Conservation (phyloP, 2,113 vertebrate genomes). For the Oceanites oceanicus region DNA sequence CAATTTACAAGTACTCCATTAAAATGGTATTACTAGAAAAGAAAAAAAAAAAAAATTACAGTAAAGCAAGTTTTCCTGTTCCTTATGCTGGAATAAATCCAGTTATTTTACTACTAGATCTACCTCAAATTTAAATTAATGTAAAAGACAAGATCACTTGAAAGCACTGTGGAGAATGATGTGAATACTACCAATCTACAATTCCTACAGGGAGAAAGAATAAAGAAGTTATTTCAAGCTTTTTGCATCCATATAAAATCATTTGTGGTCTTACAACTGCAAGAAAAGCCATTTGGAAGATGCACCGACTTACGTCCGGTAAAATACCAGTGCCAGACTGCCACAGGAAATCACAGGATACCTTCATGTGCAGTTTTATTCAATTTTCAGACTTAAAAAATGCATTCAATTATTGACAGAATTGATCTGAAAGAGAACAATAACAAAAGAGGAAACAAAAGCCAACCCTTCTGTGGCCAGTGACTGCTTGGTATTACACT, state of each 20-base stretch:
- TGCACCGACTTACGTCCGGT: slow-evolving; percentile 54
- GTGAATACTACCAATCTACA: slow-evolving; percentile 26
- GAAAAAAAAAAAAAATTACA: neutral
- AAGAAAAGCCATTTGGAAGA: slow-evolving; percentile 64
- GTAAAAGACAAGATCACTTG: slow-evolving; percentile 25
- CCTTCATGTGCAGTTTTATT: slow-evolving; percentile 28
- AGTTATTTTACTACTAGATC: neutral
- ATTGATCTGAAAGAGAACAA: slow-evolving; percentile 56
- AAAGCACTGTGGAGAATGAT: neutral
- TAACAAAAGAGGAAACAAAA: slow-evolving; percentile 40
- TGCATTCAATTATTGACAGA: slow-evolving; percentile 57
- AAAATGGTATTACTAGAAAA: slow-evolving; percentile 19
- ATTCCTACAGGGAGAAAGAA: slow-evolving; percentile 44
- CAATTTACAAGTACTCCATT: neutral
- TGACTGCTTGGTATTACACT: neutral
- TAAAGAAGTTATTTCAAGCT: slow-evolving; percentile 58
- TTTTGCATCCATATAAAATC: neutral
- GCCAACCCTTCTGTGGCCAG: slow-evolving; percentile 28
- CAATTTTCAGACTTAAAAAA: slow-evolving; percentile 56
- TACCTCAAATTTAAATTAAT: slow-evolving; percentile 9
- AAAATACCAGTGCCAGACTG: slow-evolving; percentile 69
- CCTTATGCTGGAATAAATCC: neutral
- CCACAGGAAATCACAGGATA: slow-evolving; percentile 58
- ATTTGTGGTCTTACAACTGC: slow-evolving; percentile 53
- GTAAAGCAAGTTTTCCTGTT: neutral